Conservation (phyloP, 2,797 vertebrate species). For the Hipposideros larvatus region DNA sequence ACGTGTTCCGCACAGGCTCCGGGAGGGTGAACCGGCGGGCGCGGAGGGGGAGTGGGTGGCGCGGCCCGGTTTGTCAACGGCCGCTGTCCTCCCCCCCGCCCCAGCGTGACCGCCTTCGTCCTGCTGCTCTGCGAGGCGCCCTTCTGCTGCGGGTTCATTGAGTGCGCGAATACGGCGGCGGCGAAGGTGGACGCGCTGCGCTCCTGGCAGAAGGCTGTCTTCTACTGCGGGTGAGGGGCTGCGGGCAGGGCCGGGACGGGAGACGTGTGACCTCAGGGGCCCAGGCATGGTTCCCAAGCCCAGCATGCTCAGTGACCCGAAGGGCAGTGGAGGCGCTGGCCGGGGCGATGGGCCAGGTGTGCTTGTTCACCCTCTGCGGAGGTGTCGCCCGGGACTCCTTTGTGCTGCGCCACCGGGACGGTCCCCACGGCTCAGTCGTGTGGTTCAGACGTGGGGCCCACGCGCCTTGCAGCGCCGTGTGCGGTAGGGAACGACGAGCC, state of each 20-base stretch:
- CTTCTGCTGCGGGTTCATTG: constrained; percentile 98
- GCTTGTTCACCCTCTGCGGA: neutral
- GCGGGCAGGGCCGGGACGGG: too few species aligned
- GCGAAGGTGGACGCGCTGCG: constrained; percentile 92
- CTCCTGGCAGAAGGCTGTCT: constrained; percentile 97
- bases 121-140: constrained; percentile 97
- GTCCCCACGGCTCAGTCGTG: accelerated
- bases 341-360: neutral
- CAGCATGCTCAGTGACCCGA: neutral
- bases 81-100: neutral
- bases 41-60: neutral
- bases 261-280: neutral
- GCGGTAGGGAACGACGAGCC: accelerated
- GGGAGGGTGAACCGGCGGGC: accelerated
- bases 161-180: constrained; percentile 94
- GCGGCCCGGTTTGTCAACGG: neutral
- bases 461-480: accelerated
- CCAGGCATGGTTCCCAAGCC: neutral
- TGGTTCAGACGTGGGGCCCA: accelerated
- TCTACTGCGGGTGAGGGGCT: constrained; percentile 95
- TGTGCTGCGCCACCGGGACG: neutral
- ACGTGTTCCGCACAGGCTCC: neutral
- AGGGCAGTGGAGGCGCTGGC: neutral
- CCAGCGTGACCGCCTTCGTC: constrained; percentile 95
- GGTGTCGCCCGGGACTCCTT: neutral